Conservation (phyloP, 2,888 invertebrate genomes). For the Andrena flavipes region DNA sequence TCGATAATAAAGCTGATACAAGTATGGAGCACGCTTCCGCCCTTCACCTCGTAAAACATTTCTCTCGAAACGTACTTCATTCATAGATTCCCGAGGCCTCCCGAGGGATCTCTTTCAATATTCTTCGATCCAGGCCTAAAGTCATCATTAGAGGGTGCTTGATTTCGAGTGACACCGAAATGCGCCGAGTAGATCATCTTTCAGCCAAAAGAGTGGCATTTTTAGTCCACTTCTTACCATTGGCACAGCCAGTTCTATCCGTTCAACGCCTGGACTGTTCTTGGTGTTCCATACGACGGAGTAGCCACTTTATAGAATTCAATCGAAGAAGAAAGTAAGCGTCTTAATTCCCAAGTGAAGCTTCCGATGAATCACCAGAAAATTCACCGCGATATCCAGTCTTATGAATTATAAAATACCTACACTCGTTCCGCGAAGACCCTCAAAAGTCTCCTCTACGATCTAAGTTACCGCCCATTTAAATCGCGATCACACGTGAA, state of each 20-base stretch:
- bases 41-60: slow-evolving; percentile 18
- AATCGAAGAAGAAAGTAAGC: neutral
- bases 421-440: neutral
- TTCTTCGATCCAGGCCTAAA: neutral
- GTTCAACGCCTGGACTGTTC: slow-evolving; percentile 7
- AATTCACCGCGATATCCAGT: no score
- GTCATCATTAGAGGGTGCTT: neutral
- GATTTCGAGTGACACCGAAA: neutral
- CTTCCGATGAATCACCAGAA: neutral
- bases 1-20: slow-evolving; percentile 58
- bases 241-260: neutral
- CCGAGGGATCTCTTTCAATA: neutral
- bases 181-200: slow-evolving; percentile 43
- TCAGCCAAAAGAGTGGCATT: neutral
- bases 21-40: slow-evolving; percentile 35
- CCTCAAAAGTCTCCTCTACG: neutral
- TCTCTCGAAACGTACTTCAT: neutral
- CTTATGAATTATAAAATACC: neutral
- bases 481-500: no score
- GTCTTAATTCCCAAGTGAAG: slow-evolving; percentile 2
- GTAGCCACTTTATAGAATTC: slow-evolving; percentile 24
- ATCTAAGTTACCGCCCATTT: slow-evolving; percentile 22
- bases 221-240: neutral
- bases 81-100: neutral
- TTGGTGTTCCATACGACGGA: slow-evolving; percentile 27